Percentiles rank a stretch among this genome's conserved stretches.
phyloP scores from a whole-genome alignment of 2,113 vertebrate species.

The Triplophysa dalaica region DNA sequence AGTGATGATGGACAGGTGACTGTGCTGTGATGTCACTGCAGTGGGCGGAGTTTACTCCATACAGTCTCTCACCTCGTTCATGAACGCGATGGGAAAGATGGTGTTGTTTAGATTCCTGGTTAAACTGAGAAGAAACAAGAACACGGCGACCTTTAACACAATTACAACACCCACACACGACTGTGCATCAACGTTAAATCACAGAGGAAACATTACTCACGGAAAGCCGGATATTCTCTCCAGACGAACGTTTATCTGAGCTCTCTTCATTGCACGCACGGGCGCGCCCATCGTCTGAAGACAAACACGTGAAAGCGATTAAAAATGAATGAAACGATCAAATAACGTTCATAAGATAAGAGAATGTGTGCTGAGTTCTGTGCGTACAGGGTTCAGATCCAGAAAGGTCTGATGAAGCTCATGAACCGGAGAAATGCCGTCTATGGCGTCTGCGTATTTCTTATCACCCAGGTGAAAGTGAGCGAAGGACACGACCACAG shows the following conservation, averaged over 20 bases:
- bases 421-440: slow-evolving; percentile 82
- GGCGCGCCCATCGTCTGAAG: slow-evolving; percentile 73
- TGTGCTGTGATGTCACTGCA: neutral
- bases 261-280: slow-evolving; percentile 75
- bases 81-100: slow-evolving; percentile 74
- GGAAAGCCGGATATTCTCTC: slow-evolving; percentile 58
- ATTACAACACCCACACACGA: neutral
- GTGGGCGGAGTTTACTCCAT: neutral
- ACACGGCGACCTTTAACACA: neutral
- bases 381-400: slow-evolving; percentile 89
- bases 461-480: slow-evolving; percentile 90
- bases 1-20: no score
- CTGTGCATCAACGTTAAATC: neutral
- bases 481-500: slow-evolving; percentile 90
- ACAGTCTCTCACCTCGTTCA: slow-evolving; percentile 72
- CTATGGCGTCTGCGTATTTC: slow-evolving; percentile 75
- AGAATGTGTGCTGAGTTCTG: neutral
- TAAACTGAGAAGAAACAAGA: slow-evolving; percentile 56
- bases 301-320: slow-evolving; percentile 16
- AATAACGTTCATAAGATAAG: neutral
- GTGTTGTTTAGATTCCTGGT: slow-evolving; percentile 64
- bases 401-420: slow-evolving; percentile 88
- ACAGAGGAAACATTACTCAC: slow-evolving; percentile 61
- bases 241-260: slow-evolving; percentile 73
- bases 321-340: neutral